Evolutionary conservation across 1,140 invertebrate species (phyloP).

Genomic region (Diorhabda elongata): DNA sequence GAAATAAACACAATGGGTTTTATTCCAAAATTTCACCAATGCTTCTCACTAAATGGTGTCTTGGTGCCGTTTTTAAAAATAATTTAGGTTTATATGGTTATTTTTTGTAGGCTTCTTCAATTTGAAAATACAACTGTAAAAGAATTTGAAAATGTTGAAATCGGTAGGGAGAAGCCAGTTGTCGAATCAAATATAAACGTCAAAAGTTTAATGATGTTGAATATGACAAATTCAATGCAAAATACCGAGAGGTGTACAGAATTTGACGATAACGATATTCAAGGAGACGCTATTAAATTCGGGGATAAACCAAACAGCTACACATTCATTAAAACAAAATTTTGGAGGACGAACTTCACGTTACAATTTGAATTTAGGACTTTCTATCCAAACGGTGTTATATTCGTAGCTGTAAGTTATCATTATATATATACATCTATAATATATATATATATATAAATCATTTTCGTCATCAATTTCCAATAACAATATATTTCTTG

Average conservation of each 20-base stretch:
- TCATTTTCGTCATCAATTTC: background rate
- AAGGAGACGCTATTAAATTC: constrained; percentile 79
- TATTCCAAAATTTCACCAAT: no score
- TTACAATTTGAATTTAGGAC: constrained; percentile 81
- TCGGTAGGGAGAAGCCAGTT: constrained; percentile 61
- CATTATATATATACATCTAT: no score
- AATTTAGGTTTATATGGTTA: no score
- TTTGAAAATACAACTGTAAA: constrained; percentile 32
- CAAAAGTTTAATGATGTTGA: constrained; percentile 10
- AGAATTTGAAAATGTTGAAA: constrained; percentile 63
- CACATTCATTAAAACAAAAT: constrained; percentile 61
- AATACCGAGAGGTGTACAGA: constrained; percentile 55
- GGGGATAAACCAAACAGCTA: constrained; percentile 76
- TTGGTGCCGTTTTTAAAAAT: no score
- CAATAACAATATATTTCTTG: background rate
- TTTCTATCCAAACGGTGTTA: constrained; percentile 76
- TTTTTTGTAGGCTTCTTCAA: constrained; percentile 23
- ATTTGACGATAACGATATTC: constrained; percentile 68
- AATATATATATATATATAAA: background rate
- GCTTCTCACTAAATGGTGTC: no score
- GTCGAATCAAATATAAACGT: constrained; percentile 32
- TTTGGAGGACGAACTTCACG: constrained; percentile 67
- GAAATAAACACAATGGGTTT: no score
- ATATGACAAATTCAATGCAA: constrained; percentile 31
- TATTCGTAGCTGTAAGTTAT: constrained; percentile 65